Evolutionary conservation across 1,140 invertebrate species (phyloP).

Genomic region (Halesus radiatus): DNA sequence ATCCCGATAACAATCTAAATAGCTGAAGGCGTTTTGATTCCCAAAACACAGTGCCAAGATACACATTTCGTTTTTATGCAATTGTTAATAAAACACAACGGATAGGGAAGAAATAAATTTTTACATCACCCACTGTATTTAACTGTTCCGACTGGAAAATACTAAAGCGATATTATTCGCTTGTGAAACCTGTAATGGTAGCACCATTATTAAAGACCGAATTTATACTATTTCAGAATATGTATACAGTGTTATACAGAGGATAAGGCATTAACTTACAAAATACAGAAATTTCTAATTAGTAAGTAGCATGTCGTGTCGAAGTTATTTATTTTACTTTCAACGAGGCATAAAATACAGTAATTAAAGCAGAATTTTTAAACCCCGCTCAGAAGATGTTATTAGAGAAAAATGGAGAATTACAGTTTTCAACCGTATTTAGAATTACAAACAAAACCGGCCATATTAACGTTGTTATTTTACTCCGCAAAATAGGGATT

Average conservation of each 20-base stretch:
- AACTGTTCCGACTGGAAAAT: neutral
- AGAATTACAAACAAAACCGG: no score
- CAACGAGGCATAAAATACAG: neutral
- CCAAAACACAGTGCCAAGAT: neutral
- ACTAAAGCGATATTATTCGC: neutral
- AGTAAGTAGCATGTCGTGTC: neutral
- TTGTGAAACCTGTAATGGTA: slow-evolving; percentile 7
- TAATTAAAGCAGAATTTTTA: neutral
- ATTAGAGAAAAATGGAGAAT: no score
- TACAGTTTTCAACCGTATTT: no score
- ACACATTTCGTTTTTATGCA: neutral
- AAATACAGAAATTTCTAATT: no score
- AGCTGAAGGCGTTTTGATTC: neutral
- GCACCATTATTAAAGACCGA: neutral
- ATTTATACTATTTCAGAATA: no score
- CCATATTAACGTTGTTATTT: no score
- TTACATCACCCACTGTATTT: neutral
- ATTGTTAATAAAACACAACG: neutral
- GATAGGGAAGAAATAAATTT: slow-evolving; percentile 1
- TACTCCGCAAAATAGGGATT: no score
- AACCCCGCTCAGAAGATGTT: no score
- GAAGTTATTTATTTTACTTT: neutral
- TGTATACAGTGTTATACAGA: no score
- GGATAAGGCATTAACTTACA: no score
- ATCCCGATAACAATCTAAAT: slow-evolving; percentile 2